These are phyloP conservation scores for Sarcoramphus papa DNA, from an alignment of 2,797 vertebrate species.

Conservation along the genomic window DNA sequence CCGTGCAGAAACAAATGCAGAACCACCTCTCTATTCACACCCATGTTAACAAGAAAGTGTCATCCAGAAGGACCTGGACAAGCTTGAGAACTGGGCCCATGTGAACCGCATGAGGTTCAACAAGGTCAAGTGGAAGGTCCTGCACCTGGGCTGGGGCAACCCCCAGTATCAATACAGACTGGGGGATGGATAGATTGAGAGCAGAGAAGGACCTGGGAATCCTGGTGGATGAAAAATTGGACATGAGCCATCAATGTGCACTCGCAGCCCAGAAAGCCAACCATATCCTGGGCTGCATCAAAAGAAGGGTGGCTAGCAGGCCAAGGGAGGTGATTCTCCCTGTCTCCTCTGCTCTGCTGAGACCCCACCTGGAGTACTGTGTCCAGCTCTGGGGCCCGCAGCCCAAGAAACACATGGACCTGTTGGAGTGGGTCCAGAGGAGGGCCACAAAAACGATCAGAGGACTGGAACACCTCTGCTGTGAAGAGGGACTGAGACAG, in stretches of 20 bases:
- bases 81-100: not conserved
- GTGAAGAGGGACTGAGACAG: not conserved
- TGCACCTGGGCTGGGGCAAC: not conserved
- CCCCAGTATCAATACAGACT: accelerated
- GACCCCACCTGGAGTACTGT: not conserved
- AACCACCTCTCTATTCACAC: not conserved
- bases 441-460: not conserved
- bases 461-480: not conserved
- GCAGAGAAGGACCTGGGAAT: not conserved
- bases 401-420: not conserved
- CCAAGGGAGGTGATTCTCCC: not conserved
- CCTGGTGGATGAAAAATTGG: not conserved
- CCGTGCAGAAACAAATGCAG: not conserved
- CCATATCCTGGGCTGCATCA: not conserved
- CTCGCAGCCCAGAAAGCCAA: not conserved
- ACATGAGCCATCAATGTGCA: not conserved
- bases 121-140: not conserved
- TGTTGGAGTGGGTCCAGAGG: not conserved
- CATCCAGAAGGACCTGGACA: not conserved
- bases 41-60: not conserved
- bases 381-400: accelerated
- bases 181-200: not conserved
- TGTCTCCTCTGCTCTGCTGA: accelerated
- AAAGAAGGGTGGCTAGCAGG: accelerated
- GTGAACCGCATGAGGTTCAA: not conserved